Evolutionary conservation across 2,888 invertebrate genomes (phyloP), one percentile per base, ranked within the genome.

Genomic region (Dasysyrphus albostriatus): DNA sequence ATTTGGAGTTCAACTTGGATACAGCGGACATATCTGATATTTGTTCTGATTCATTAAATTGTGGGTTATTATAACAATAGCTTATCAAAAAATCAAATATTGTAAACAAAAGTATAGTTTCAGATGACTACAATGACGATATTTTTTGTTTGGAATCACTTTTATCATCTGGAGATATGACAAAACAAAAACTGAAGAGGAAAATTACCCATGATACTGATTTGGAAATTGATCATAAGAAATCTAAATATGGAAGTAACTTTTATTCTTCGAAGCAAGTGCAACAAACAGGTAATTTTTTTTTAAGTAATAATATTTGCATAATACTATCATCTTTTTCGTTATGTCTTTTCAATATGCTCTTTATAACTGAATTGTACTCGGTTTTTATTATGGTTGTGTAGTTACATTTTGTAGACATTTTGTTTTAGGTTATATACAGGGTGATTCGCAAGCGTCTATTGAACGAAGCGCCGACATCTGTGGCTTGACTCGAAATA

Each of bases 31-130:
- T 84, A 16, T 77, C 84, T 14, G 84, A 84, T 42, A 67, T 84
- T 44, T 77, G 73, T 5, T 72, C 70, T 1, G 83, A 84, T 47
- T 84, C 81, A 14, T 42, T 81, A n/a, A 76, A 84, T 51, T 58
- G 84, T 84, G 67, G 3, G 65, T 69, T 39, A 8, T 32, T 9
- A n/a, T n/a, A n/a, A n/a, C 14, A n/a, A 6, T 24, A 5, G 16
- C 5, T 12, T 7, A n/a, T 39, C 5, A 14, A 24, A 6, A 16
- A 37, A 3, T n/a, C n/a, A 12, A n/a, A 5, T 56, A 24, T 12
- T 24, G 2, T n/a, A 24, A 69, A 24, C 0, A 14, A 24, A 8
- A 49, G n/a, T 65, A 47, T 10, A 80, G 84, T 84, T 84, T 84
- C 84, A 77, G 81, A 80, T n/a, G 76, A 81, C 0, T 81, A 72